Evolutionary conservation across 2,113 vertebrate species (phyloP).

Genomic region (Eubucco bourcierii): DNA sequence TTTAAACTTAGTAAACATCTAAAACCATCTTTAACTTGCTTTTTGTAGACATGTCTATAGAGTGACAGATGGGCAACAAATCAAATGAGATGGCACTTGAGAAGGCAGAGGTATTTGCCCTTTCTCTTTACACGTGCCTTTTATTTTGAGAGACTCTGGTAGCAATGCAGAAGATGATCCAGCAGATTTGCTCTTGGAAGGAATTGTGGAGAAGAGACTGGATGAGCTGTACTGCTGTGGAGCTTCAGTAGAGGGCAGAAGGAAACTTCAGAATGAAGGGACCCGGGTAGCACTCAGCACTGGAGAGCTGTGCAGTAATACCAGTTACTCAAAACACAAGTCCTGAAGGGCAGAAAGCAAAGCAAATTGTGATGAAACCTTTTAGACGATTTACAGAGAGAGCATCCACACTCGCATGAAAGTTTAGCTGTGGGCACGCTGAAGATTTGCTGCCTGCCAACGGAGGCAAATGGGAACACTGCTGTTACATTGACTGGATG

Average conservation of each 20-base stretch:
- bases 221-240: fast-evolving
- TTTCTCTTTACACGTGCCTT: background rate
- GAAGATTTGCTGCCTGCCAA: background rate
- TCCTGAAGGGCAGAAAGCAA: background rate
- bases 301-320: background rate
- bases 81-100: background rate
- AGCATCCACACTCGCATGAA: background rate
- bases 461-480: background rate
- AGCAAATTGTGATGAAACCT: background rate
- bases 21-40: background rate
- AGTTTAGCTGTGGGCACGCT: background rate
- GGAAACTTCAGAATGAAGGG: constrained; percentile 1
- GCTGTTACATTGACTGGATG: background rate
- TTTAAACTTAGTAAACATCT: background rate
- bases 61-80: background rate
- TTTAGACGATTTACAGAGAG: background rate
- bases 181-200: background rate
- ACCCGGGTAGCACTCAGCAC: background rate
- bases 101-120: background rate
- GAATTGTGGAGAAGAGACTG: background rate
- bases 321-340: background rate
- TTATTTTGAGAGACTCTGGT: background rate
- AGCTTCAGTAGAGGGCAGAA: constrained; percentile 63
- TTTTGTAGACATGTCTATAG: background rate
- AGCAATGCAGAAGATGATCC: background rate